Conservation (phyloP, 2,888 invertebrate species). For the Podotricha telesiphe region DNA sequence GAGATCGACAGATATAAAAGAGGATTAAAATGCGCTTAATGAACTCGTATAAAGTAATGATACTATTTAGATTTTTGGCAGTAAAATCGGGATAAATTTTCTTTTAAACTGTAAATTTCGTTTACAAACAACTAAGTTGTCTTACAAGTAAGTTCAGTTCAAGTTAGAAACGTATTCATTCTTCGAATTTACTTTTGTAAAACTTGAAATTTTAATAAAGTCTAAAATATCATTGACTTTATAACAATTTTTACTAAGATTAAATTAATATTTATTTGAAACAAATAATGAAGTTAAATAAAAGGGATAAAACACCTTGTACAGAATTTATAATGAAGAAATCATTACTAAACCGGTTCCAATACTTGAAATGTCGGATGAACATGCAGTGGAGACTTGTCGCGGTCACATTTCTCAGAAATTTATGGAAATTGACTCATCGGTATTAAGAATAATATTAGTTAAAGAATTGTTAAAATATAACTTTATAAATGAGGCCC, state of each 20-base stretch:
- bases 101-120: slow-evolving; percentile 42
- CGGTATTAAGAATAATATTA: background rate
- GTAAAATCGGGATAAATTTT: slow-evolving; percentile 46
- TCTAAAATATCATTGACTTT: slow-evolving; percentile 16
- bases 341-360: slow-evolving; percentile 76
- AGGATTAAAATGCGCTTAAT: slow-evolving; percentile 76
- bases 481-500: background rate
- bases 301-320: slow-evolving; percentile 46
- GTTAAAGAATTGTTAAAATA: background rate
- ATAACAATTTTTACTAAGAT: slow-evolving; percentile 21
- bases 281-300: background rate
- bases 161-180: slow-evolving; percentile 34
- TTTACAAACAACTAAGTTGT: slow-evolving; percentile 36
- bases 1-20: slow-evolving; percentile 77
- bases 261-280: background rate
- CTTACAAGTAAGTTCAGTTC: slow-evolving; percentile 24
- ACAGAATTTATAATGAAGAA: slow-evolving; percentile 79
- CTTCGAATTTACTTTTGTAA: slow-evolving; percentile 35
- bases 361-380: slow-evolving; percentile 52
- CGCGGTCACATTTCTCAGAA: slow-evolving; percentile 53
- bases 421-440: slow-evolving; percentile 9
- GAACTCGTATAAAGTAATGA: slow-evolving; percentile 66
- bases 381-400: slow-evolving; percentile 52
- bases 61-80: slow-evolving; percentile 53
- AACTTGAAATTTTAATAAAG: slow-evolving; percentile 33